A percentile compares a stretch with the other conserved stretches of the same genome.
phyloP scores from a whole-genome alignment of 2,888 invertebrate species.

The Mythimna albipuncta region DNA sequence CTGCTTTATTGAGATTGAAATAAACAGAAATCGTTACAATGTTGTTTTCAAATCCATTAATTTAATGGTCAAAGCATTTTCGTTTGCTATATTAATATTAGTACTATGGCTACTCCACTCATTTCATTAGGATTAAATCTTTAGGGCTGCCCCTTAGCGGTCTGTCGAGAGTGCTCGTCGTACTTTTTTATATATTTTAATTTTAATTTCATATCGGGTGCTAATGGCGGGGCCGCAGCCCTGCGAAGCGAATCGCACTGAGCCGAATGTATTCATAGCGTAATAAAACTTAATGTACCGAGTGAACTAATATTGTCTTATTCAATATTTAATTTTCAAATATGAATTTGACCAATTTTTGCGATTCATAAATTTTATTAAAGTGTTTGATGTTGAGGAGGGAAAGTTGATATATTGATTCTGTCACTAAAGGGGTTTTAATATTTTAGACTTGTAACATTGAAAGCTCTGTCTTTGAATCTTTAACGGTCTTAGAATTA shows the following conservation, averaged over 20 bases:
- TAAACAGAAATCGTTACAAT: background rate
- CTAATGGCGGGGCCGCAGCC: slow-evolving; percentile 88
- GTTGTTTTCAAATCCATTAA: too few relatives aligned
- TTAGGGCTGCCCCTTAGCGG: slow-evolving; percentile 89
- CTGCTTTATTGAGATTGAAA: background rate
- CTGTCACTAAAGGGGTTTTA: slow-evolving; percentile 36
- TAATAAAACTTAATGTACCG: slow-evolving; percentile 90
- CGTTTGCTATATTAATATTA: background rate
- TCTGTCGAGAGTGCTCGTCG: slow-evolving; percentile 87
- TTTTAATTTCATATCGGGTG: slow-evolving; percentile 91
- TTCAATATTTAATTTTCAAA: slow-evolving; percentile 89
- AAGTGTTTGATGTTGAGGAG: slow-evolving; percentile 62
- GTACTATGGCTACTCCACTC: slow-evolving; percentile 70
- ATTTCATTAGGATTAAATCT: slow-evolving; percentile 80
- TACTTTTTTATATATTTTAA: slow-evolving; percentile 90
- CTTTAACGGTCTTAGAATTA: background rate
- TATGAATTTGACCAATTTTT: slow-evolving; percentile 83
- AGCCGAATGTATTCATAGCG: slow-evolving; percentile 88
- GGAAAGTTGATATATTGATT: slow-evolving; percentile 56
- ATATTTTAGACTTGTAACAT: slow-evolving; percentile 20
- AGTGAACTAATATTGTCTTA: slow-evolving; percentile 91
- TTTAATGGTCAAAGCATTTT: background rate
- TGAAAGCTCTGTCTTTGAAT: background rate
- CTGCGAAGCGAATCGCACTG: slow-evolving; percentile 88
- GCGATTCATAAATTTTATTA: slow-evolving; percentile 86